Evolutionary conservation across 2,113 vertebrate genomes (phyloP).

Genomic region (Pandion haliaetus): DNA sequence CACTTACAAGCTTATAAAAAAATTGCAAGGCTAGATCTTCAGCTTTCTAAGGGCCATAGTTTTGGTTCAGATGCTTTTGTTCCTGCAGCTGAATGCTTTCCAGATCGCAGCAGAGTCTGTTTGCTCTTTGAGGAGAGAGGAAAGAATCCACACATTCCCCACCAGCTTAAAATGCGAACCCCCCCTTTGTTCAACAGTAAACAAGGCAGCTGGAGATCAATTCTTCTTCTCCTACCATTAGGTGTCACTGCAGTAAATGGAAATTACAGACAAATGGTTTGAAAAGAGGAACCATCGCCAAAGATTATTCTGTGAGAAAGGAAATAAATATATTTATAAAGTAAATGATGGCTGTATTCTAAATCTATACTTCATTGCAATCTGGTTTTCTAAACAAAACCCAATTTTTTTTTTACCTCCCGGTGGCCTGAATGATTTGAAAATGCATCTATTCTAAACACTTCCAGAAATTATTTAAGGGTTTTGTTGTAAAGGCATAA

Average conservation of each 20-base stretch:
- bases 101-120: constrained; percentile 19
- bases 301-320: not conserved
- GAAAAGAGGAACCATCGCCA: not conserved
- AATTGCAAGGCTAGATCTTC: not conserved
- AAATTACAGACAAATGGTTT: constrained; percentile 51
- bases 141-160: constrained; percentile 50
- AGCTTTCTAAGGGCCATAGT: not conserved
- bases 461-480: not conserved
- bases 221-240: constrained; percentile 61
- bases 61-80: constrained; percentile 48
- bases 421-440: not conserved
- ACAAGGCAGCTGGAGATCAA: constrained; percentile 32
- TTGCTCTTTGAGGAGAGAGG: constrained; percentile 46
- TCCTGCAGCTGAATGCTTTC: constrained; percentile 48
- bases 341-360: not conserved
- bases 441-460: not conserved
- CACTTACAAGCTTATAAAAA: not conserved
- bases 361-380: not conserved
- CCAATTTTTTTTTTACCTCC: not conserved
- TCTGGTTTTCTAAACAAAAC: not conserved
- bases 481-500: not conserved
- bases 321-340: not conserved
- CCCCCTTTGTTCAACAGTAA: constrained; percentile 51
- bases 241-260: constrained; percentile 70
- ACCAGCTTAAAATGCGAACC: not conserved